Base-by-base conservation (phyloP, 2,113 vertebrate species). In the Apeltes quadracus region DNA sequence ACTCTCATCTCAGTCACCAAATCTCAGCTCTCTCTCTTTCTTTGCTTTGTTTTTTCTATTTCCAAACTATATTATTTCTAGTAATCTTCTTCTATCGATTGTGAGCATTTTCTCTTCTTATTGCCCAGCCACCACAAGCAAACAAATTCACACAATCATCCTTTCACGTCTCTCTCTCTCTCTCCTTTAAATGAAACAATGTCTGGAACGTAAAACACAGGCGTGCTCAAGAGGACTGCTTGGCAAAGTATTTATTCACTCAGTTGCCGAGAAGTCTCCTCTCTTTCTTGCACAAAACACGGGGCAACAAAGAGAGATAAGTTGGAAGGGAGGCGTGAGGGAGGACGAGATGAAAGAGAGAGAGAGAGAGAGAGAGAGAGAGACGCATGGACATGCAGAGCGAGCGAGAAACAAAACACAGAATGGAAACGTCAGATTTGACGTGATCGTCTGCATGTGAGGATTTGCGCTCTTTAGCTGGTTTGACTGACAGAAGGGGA, bases 381-480 rank as follows among this genome's bases (percentile, higher is more conserved):
- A 76, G 73, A 73, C 34, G 64, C 72, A 76, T 46, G 65, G 80
- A 84, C 77, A 48, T 10, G 54, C 9, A 23, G 61, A 71, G 69
- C 34, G 44, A 44, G 72, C 38, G 54, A 54, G 51, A 54, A 16
- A 75, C 32, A 64, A 27, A 39, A 78, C 51, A 70, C 59, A 65
- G 67, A 75, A 74, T 56, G 56, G 76, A 84, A 82, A 87, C 83
- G 88, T 88, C 86, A 89, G 68, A 83, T 87, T 70, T 85, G 76
- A 85, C 64, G 83, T 72, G 81, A 74, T 79, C 82, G 83, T 88
- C 71, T 72, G 62, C 65, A 44, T 51, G 88, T 85, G 84, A 85
- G 66, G 61, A 44, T 76, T 87, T 80, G 55, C 32, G 57, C 78
- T 83, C 76, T 71, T 20, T 46, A 59, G 76, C n/a, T 7, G 7